phyloP scores from a whole-genome alignment of 2,888 invertebrate genomes.

The Apoderus coryli region DNA sequence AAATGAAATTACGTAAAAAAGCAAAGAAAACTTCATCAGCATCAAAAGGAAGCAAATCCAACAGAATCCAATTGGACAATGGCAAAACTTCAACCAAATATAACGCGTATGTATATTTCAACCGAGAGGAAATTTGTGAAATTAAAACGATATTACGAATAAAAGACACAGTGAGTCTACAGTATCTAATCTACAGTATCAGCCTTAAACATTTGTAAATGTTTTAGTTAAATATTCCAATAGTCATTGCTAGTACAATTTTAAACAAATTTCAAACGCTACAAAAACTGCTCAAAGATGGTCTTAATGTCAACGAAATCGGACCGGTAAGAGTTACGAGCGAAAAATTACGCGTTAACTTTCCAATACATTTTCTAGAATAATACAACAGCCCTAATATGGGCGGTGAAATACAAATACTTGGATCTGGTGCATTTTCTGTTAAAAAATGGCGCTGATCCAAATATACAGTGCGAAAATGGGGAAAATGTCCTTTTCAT shows the following conservation, averaged over 20 bases:
- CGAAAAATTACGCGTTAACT: too few species aligned
- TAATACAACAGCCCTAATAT: slow-evolving; percentile 29
- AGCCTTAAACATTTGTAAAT: slow-evolving; percentile 5
- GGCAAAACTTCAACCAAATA: too few species aligned
- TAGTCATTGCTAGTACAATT: slow-evolving; percentile 27
- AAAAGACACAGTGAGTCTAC: slow-evolving; percentile 26
- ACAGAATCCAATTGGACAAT: too few species aligned
- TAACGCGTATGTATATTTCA: slow-evolving; percentile 12
- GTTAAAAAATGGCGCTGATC: slow-evolving; percentile 29
- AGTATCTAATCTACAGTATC: background rate
- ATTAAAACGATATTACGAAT: slow-evolving; percentile 24
- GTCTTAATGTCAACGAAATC: slow-evolving; percentile 24
- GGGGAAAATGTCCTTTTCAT: slow-evolving; percentile 29
- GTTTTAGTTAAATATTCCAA: slow-evolving; percentile 19
- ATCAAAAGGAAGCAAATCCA: too few species aligned
- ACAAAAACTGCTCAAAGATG: slow-evolving; percentile 26
- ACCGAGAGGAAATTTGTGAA: slow-evolving; percentile 23
- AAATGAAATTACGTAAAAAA: too few species aligned
- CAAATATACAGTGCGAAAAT: slow-evolving; percentile 24
- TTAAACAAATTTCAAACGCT: slow-evolving; percentile 27
- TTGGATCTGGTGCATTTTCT: slow-evolving; percentile 29
- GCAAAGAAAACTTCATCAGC: too few species aligned
- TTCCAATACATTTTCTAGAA: slow-evolving; percentile 20
- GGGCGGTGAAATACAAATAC: slow-evolving; percentile 30
- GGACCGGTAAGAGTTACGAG: slow-evolving; percentile 22